These are phyloP conservation scores for Onychomys leucogaster DNA, from an alignment of 2,797 vertebrate genomes.

Conservation along the genomic window DNA sequence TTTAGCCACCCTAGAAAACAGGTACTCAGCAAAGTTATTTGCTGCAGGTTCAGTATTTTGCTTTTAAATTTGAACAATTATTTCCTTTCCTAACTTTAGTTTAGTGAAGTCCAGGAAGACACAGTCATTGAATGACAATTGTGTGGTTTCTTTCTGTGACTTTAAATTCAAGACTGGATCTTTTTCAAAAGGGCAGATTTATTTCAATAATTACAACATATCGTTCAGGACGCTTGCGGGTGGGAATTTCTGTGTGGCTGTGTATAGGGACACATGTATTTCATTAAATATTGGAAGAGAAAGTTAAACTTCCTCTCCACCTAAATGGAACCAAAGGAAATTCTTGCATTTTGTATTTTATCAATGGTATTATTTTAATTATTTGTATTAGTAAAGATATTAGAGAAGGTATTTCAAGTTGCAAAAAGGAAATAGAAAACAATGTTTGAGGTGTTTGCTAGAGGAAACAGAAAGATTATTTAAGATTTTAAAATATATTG, in stretches of 20 bases:
- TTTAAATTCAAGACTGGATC: conserved; percentile 43
- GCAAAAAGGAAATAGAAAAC: conserved; percentile 55
- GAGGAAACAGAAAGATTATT: neutral
- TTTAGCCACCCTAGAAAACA: neutral
- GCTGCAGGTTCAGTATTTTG: neutral
- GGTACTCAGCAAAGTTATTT: neutral
- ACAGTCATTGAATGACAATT: conserved; percentile 35
- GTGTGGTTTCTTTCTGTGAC: conserved; percentile 29
- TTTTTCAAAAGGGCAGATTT: conserved; percentile 47
- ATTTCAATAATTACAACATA: conserved; percentile 55
- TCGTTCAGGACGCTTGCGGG: neutral
- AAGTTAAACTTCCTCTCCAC: conserved; percentile 62
- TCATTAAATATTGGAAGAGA: conserved; percentile 70
- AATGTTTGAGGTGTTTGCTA: conserved; percentile 24
- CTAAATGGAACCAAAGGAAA: conserved; percentile 54
- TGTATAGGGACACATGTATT: conserved; percentile 22
- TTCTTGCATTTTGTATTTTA: conserved; percentile 65
- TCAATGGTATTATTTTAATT: conserved; percentile 69
- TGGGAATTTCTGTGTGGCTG: neutral
- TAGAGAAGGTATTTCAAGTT: conserved; percentile 43
- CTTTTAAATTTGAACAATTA: conserved; percentile 49
- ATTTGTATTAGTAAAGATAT: conserved; percentile 61
- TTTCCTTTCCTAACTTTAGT: conserved; percentile 45
- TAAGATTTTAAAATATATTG: conserved; percentile 3
- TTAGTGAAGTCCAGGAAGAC: conserved; percentile 22